Evolutionary conservation across 2,797 vertebrate genomes (phyloP), one percentile per base, ranked within the genome.

Genomic region (Mus minutoides): DNA sequence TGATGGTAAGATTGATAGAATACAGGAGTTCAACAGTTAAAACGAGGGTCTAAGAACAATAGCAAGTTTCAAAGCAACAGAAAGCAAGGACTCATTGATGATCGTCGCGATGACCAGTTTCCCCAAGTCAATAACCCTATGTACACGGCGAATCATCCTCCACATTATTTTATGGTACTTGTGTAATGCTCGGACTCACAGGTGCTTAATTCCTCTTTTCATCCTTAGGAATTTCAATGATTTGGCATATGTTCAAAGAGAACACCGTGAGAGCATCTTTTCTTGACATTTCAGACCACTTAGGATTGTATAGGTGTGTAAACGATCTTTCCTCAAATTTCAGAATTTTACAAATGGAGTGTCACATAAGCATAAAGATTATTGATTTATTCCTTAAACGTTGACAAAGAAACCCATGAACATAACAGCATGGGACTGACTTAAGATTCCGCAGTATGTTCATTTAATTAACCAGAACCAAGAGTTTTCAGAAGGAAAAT

Each of bases 381-480:
- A 69, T 54, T 60, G n/a, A 26, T 60, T 67, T 88, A 6, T 95
- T 64, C 77, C 64, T 80, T 76, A 43, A 90, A 60, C 6, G 8
- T 88, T 43, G 84, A 24, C 37, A 73, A 88, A 88, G 16, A 60
- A 34, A 60, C 26, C 5, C 11, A 34, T 58, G 71, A 75, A 19
- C 17, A 16, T 60, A 31, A 56, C 26, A 40, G 2, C 67, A 56
- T 37, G 37, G 34, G 19, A 52, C n/a, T 54, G 43, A 83, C 46
- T 89, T 2, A 26, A 78, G 95, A 62, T 29, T 58, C 87, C 85
- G 54, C 58, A 85, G 73, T 49, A 67, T 95, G 56, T 95, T 94
- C 7, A 0, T 64, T 96, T 82, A 85, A 87, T 93, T 34, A 94
- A 52, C 91, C 29, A 49, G 96, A 98, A 98, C 91, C 73, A 98